Evolutionary conservation across 2,113 vertebrate species (phyloP).

Genomic region (Dipodomys merriami): DNA sequence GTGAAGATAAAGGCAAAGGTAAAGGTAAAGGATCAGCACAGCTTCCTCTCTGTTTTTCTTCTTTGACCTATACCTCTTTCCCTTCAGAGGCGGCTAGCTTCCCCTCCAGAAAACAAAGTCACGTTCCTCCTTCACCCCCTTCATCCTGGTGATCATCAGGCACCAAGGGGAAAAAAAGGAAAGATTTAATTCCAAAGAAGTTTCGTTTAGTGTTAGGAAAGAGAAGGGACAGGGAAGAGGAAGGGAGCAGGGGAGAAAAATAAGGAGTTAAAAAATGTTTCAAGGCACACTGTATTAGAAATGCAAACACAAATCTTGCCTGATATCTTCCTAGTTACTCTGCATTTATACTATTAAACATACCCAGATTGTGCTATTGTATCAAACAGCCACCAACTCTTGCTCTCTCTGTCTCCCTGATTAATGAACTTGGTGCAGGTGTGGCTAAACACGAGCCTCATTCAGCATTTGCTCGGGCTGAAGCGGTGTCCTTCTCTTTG

Average conservation of each 20-base stretch:
- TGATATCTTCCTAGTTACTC: neutral
- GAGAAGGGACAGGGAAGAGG: too few species aligned
- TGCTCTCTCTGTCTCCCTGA: neutral
- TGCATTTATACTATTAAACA: neutral
- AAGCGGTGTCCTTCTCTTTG: neutral
- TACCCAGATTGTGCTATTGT: neutral
- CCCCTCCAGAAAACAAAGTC: neutral
- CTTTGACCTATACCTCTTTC: neutral
- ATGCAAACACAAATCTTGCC: neutral
- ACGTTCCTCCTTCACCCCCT: neutral
- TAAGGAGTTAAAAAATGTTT: neutral
- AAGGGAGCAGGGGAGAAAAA: too few species aligned
- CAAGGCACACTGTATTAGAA: neutral
- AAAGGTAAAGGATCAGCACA: neutral
- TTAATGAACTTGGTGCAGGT: neutral
- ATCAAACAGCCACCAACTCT: neutral
- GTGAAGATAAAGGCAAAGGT: too few species aligned
- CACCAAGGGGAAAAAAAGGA: neutral
- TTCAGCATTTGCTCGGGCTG: neutral
- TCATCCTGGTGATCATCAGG: neutral
- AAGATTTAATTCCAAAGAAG: neutral
- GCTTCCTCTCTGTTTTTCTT: neutral
- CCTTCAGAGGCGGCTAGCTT: neutral
- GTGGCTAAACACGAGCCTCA: accelerated
- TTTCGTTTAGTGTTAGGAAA: neutral